Base-by-base conservation (phyloP, 2,113 vertebrate species). In the Chinchilla lanigera region DNA sequence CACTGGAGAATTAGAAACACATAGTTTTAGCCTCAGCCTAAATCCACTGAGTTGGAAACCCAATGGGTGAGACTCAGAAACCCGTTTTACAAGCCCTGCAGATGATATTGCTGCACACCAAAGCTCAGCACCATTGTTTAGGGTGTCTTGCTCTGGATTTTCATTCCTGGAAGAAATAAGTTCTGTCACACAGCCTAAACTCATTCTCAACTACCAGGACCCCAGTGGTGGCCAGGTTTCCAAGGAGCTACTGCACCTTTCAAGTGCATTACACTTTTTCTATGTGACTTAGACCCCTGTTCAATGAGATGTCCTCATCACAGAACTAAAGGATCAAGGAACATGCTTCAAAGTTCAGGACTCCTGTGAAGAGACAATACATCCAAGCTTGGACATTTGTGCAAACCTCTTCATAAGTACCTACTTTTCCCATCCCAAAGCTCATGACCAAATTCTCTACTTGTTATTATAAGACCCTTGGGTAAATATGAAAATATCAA, bases 241-340 rank as follows among this genome's bases (percentile, higher is more conserved):
- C 50, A 41, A 47, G 22, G 33, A 47, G 12, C 54, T 41, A 30
- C 11, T 16, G 26, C 6, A 86, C 28, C 54, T 38, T 84, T 89
- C 4, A 0, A 38, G 61, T 69, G 20, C 86, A 50, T 85, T 44
- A 63, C 22, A 65, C 16, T 28, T 24, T 26, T 65, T 61, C 58
- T 77, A 1, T 38, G 13, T 35, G 35, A 90, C 35, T 65, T 73
- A 17, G 47, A 41, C 26, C 44, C 35, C 44, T 61, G 60, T 30
- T n/a, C 13, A 26, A 8, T 47, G 30, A 92, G 5, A 24, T 17
- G 50, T 44, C 65, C 78, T 60, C 60, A 75, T 35, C 63, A 52
- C 54, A 92, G 90, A 84, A 94, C 35, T 47, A 81, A 81, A 90
- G 82, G 89, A 61, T 69, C 67, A 38, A 90, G 71, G 90, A 69